Base-by-base conservation (phyloP, 2,888 invertebrate genomes). In the Adineta ricciae region DNA sequence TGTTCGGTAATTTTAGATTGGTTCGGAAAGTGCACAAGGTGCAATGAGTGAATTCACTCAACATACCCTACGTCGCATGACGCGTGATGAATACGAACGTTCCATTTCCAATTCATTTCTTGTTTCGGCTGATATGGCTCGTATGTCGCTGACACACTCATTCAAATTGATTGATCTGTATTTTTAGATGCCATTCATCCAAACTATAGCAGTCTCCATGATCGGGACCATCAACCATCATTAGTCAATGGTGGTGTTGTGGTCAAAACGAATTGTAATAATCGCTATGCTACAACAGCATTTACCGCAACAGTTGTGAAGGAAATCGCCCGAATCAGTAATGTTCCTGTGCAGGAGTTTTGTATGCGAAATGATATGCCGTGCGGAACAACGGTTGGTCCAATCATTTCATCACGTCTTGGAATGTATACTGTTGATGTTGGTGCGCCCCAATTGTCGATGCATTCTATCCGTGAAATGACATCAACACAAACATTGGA, bases 381-480 rank as follows among this genome's bases (percentile, higher is more conserved):
- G 3, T 92, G 92, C 88, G 92, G 92, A 32, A 90, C 90, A n/a
- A 92, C 92, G 32, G 91, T 92, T 54, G 92, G 92, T 8, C 92
- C 92, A n/a, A 91, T 92, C 86, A 89, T 92, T 88, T 89, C 92
- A 2, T 89, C 91, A 50, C 90, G 89, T 86, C 89, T 92, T 46
- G 92, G 91, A 1, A 89, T 92, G 87, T 89, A 89, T 32, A 91
- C 92, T 2, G 88, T 92, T 50, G 92, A 92, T 87, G 89, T 92
- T 27, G 92, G 92, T 32, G 90, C 90, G 8, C 90, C 92, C 2
- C 91, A 91, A 87, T 89, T 92, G 84, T 90, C 90, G 83, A 92
- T 92, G 92, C 92, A 92, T 88, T 91, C 91, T 21, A 91, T 91
- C 87, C 88, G 92, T 46, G 92, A 92, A 88, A 90, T 91, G 89